Conservation (phyloP, 2,797 vertebrate species). For the Phrynocephalus forsythii region DNA sequence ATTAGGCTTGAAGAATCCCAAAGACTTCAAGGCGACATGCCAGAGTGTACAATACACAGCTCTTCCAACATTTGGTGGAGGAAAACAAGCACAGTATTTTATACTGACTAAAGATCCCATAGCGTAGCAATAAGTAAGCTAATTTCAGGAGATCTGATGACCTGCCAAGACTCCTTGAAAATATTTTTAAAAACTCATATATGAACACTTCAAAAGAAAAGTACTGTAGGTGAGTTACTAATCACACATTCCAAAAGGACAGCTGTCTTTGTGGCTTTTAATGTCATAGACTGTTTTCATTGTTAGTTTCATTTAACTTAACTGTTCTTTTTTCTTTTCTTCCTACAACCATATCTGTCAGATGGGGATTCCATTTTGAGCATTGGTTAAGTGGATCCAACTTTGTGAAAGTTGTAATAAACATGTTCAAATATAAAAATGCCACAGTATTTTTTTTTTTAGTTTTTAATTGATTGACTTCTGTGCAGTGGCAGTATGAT, state of each 20-base stretch:
- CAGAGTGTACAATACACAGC: background rate
- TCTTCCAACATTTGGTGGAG: constrained; percentile 4
- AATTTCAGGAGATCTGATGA: constrained; percentile 1
- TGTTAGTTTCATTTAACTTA: background rate
- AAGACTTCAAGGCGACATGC: background rate
- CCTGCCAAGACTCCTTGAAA: background rate
- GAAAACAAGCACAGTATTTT: background rate
- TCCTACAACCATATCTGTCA: background rate
- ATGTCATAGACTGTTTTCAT: background rate
- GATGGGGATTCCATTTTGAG: background rate
- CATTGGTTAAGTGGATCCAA: background rate
- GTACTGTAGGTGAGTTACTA: background rate
- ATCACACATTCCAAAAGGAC: background rate
- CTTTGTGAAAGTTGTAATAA: background rate
- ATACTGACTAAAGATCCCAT: background rate
- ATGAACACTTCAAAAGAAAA: background rate
- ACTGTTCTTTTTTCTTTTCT: background rate
- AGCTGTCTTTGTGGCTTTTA: background rate
- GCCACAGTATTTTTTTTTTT: background rate
- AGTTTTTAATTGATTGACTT: background rate
- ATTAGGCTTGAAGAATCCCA: background rate
- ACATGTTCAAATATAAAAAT: background rate
- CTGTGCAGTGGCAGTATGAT: too few relatives aligned
- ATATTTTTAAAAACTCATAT: background rate
- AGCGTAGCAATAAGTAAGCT: background rate